A percentile compares a stretch with the other conserved stretches of the same genome.
Conservation (phyloP, 2,797 vertebrate species). For the Myotis vivesi region DNA sequence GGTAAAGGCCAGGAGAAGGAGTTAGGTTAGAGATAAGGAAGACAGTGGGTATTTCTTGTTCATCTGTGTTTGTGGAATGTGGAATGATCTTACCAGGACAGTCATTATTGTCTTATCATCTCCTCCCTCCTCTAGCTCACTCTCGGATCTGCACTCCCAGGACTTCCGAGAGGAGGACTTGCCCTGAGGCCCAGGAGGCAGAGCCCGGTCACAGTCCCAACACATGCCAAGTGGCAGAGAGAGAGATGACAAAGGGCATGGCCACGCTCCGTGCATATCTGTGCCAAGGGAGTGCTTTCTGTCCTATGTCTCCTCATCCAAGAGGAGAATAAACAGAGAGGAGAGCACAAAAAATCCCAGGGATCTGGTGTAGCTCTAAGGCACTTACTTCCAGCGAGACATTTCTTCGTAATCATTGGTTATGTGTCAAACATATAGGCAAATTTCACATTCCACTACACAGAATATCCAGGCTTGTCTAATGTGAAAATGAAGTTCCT, state of each 20-base stretch:
- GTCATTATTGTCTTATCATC: not conserved
- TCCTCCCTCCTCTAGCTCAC: not conserved
- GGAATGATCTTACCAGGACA: not conserved
- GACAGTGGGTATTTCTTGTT: not conserved
- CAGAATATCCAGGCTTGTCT: not conserved
- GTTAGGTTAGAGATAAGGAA: not conserved
- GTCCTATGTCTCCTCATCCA: not conserved
- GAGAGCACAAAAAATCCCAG: not conserved
- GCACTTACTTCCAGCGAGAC: not conserved
- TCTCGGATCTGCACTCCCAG: not conserved
- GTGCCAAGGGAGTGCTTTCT: not conserved
- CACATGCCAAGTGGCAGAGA: not conserved
- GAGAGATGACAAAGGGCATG: not conserved
- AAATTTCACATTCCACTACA: not conserved
- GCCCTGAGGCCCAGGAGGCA: not conserved
- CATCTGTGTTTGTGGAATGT: not conserved
- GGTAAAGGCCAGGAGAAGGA: not conserved
- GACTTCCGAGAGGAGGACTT: not conserved
- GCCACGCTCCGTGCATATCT: not conserved
- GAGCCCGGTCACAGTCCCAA: not conserved
- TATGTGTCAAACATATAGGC: not conserved
- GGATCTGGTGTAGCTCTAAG: not conserved
- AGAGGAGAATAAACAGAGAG: not conserved
- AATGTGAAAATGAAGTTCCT: not conserved
- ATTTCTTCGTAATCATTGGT: not conserved